Percentiles rank a stretch among this genome's conserved stretches.
These are phyloP conservation scores for Boleophthalmus pectinirostris DNA, from an alignment of 2,113 vertebrate species.

Conservation along the genomic window DNA sequence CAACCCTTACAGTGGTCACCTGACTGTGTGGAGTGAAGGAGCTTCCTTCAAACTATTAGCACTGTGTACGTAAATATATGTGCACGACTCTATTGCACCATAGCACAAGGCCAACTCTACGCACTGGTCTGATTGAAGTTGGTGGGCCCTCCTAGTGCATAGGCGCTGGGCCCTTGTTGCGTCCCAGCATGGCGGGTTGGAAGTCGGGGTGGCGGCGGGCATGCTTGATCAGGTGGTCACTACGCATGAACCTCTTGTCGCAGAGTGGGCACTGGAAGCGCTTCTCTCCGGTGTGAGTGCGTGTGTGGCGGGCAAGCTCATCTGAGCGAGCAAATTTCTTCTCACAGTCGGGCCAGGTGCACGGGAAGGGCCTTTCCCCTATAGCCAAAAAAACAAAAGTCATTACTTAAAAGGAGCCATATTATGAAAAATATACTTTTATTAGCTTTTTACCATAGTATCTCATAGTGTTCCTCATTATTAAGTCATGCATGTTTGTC, in stretches of 20 bases:
- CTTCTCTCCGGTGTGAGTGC: conserved; percentile 81
- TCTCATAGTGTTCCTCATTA: too few relatives aligned
- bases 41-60: conserved; percentile 23
- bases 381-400: conserved; percentile 6
- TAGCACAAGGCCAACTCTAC: conserved; percentile 38
- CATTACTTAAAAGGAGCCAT: neutral
- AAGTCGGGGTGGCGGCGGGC: conserved; percentile 80
- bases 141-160: conserved; percentile 48
- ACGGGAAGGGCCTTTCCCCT: conserved; percentile 81
- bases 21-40: conserved; percentile 22
- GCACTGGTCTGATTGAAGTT: conserved; percentile 57
- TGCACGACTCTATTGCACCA: conserved; percentile 17
- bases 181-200: conserved; percentile 76
- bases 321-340: conserved; percentile 83
- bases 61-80: conserved; percentile 15
- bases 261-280: conserved; percentile 81
- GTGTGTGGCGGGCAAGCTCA: conserved; percentile 80
- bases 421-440: too few relatives aligned
- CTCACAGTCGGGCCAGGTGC: conserved; percentile 77
- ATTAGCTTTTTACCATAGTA: too few relatives aligned
- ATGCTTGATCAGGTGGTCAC: conserved; percentile 83
- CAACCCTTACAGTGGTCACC: conserved; percentile 37
- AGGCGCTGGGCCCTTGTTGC: conserved; percentile 54
- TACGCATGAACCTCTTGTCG: conserved; percentile 83
- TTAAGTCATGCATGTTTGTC: too few relatives aligned